phyloP scores from a whole-genome alignment of 2,113 vertebrate genomes.

The Myiagra hebetior region DNA sequence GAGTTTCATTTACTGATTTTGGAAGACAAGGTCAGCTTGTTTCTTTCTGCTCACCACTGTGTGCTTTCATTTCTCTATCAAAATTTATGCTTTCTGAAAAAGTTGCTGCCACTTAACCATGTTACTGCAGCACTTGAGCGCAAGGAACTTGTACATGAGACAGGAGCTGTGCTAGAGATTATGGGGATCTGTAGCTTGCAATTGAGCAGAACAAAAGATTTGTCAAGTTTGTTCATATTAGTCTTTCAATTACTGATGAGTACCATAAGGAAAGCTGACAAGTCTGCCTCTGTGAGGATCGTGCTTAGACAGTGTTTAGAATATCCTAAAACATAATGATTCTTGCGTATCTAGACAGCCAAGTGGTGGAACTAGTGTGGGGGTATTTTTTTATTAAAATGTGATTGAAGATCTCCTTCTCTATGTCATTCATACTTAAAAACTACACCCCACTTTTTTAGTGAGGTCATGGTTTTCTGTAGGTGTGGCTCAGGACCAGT shows the following conservation, averaged over 20 bases:
- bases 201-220: background rate
- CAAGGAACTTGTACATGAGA: background rate
- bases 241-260: background rate
- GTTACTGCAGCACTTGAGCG: background rate
- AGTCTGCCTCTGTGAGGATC: conserved; percentile 7
- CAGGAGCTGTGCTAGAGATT: background rate
- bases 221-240: background rate
- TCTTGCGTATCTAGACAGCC: background rate
- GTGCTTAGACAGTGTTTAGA: background rate
- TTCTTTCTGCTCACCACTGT: background rate
- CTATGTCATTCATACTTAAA: background rate
- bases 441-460: background rate
- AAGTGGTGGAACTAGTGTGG: background rate
- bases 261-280: background rate
- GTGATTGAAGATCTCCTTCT: background rate
- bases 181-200: background rate
- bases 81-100: background rate
- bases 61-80: background rate
- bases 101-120: background rate
- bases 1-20: background rate
- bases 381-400: background rate
- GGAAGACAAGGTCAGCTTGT: background rate
- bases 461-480: background rate
- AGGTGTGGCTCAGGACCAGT: background rate
- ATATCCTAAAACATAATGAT: background rate